These are phyloP conservation scores for Tricholauxania praeusta DNA, from an alignment of 2,888 invertebrate genomes.

Conservation along the genomic window DNA sequence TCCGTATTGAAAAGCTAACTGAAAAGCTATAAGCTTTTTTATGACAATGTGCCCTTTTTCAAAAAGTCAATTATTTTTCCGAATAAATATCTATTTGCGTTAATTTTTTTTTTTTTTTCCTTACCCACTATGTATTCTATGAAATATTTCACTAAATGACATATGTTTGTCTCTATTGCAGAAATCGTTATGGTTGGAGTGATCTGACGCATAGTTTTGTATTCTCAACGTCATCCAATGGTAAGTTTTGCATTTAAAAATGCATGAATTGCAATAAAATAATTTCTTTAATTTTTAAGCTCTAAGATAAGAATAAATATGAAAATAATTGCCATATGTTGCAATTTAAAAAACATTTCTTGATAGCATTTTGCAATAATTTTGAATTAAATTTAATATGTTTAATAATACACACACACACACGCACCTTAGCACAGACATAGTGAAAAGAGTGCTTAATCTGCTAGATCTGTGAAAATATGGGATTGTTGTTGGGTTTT, in stretches of 20 bases:
- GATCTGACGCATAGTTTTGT: constrained; percentile 74
- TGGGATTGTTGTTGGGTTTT: too few species aligned
- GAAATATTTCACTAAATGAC: not conserved
- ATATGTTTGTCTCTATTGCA: constrained; percentile 48
- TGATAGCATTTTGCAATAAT: constrained; percentile 29
- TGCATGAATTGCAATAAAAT: not conserved
- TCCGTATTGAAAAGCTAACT: too few species aligned
- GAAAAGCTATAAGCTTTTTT: too few species aligned
- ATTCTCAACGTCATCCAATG: constrained; percentile 75
- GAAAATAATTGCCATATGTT: not conserved
- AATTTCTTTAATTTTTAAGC: not conserved
- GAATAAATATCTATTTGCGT: too few species aligned
- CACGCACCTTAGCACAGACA: not conserved
- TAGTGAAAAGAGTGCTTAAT: not conserved
- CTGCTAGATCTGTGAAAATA: too few species aligned
- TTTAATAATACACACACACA: constrained; percentile 7
- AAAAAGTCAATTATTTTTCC: too few species aligned
- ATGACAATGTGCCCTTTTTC: too few species aligned
- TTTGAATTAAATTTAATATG: constrained; percentile 9
- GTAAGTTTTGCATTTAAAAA: constrained; percentile 64
- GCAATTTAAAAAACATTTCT: constrained; percentile 28
- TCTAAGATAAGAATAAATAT: too few species aligned
- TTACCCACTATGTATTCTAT: too few species aligned
- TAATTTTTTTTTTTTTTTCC: too few species aligned
- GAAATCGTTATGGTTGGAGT: constrained; percentile 78